Conservation (phyloP, 2,888 invertebrate species). For the Pycnomerus fuliginosus region DNA sequence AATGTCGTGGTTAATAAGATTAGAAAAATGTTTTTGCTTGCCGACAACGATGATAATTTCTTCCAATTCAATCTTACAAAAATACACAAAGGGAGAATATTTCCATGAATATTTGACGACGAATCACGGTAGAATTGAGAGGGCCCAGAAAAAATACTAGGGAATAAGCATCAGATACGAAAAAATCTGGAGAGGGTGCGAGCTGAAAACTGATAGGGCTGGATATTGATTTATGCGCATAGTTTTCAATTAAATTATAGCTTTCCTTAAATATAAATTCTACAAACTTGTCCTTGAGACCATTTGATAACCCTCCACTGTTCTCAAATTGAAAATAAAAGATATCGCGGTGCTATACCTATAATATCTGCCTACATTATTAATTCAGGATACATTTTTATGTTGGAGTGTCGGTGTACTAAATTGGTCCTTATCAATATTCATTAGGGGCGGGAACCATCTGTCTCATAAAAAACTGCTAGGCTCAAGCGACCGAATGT, state of each 20-base stretch:
- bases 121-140: constrained; percentile 20
- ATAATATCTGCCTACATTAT: no score
- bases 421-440: constrained; percentile 51
- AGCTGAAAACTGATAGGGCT: constrained; percentile 22
- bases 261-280: no score
- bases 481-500: constrained; percentile 16
- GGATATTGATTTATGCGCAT: constrained; percentile 19
- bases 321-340: no score
- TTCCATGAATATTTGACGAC: constrained; percentile 27
- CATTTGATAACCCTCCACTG: no score
- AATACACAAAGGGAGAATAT: constrained; percentile 19
- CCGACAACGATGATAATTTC: no score
- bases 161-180: constrained; percentile 14
- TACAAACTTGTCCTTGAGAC: no score
- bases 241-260: constrained; percentile 17
- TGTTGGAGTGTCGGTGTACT: constrained; percentile 36
- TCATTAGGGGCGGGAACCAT: constrained; percentile 50
- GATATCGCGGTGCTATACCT: no score
- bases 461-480: constrained; percentile 49
- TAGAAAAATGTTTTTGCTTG: no score
- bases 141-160: constrained; percentile 11
- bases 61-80: no score
- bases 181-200: constrained; percentile 6
- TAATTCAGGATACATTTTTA: constrained; percentile 26
- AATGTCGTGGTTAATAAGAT: no score